These are phyloP conservation scores for Clepsis dumicolana DNA, from an alignment of 2,888 invertebrate genomes.

Conservation along the genomic window DNA sequence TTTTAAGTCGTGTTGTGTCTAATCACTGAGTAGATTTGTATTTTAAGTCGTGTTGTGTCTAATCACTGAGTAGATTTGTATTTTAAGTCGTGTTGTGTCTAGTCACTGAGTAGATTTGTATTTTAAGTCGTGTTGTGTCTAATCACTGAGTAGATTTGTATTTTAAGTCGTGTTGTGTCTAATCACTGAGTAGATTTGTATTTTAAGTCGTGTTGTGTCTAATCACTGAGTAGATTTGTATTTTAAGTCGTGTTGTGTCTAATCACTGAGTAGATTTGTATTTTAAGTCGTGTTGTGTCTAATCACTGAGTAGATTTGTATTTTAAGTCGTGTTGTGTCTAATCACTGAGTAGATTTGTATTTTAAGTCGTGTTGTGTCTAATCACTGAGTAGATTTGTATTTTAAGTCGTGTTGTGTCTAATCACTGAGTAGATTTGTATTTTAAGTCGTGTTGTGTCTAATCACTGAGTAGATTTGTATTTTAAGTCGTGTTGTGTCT, in stretches of 20 bases:
- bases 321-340: constrained; percentile 4
- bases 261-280: too few species aligned
- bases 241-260: constrained; percentile 4
- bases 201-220: constrained; percentile 4
- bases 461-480: too few species aligned
- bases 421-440: too few species aligned
- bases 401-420: constrained; percentile 4
- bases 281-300: constrained; percentile 4
- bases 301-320: too few species aligned
- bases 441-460: constrained; percentile 4
- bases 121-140: constrained; percentile 4
- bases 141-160: too few species aligned
- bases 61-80: too few species aligned
- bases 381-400: too few species aligned
- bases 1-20: constrained; percentile 4
- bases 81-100: constrained; percentile 4
- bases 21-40: too few species aligned
- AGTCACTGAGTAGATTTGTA: too few species aligned
- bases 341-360: too few species aligned
- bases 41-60: constrained; percentile 4
- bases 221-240: too few species aligned
- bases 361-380: constrained; percentile 4
- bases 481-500: constrained; percentile 4
- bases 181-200: too few species aligned
- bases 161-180: constrained; percentile 4